Evolutionary conservation across 2,797 vertebrate genomes (phyloP).

Genomic region (Prunella strophiata): DNA sequence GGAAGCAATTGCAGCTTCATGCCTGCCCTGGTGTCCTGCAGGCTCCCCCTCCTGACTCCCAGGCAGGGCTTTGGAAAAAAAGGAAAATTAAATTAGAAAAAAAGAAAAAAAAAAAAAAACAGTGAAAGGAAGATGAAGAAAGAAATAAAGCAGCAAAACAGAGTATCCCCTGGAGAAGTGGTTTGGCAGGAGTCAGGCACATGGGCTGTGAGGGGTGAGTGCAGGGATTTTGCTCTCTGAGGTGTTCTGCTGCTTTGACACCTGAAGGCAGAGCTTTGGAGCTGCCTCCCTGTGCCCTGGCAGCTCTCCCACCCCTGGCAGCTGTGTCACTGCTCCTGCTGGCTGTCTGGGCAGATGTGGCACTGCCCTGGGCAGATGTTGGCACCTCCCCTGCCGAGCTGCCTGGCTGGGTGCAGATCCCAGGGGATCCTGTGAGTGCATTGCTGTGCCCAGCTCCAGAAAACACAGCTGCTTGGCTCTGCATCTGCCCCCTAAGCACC

Average conservation of each 20-base stretch:
- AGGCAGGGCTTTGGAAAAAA: background rate
- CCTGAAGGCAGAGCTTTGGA: background rate
- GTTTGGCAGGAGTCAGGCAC: background rate
- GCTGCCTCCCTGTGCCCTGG: background rate
- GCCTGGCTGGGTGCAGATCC: background rate
- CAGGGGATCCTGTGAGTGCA: fast-evolving
- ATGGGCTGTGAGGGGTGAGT: fast-evolving
- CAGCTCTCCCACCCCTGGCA: background rate
- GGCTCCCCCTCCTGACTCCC: background rate
- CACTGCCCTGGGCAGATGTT: background rate
- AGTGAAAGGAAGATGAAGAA: background rate
- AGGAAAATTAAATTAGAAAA: background rate
- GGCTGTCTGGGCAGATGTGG: background rate
- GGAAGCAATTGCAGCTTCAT: background rate
- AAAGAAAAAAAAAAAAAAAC: too few relatives aligned
- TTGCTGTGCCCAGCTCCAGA: background rate
- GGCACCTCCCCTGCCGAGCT: fast-evolving
- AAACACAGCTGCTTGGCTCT: background rate
- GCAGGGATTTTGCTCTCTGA: fast-evolving
- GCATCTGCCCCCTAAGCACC: background rate
- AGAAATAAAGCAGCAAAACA: background rate
- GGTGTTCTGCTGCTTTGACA: background rate
- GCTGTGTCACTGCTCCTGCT: background rate
- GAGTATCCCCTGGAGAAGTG: background rate
- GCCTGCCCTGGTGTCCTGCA: background rate